A percentile compares a stretch with the other conserved stretches of the same genome.
Evolutionary conservation across 2,797 vertebrate genomes (phyloP).

Genomic region (Huso huso): DNA sequence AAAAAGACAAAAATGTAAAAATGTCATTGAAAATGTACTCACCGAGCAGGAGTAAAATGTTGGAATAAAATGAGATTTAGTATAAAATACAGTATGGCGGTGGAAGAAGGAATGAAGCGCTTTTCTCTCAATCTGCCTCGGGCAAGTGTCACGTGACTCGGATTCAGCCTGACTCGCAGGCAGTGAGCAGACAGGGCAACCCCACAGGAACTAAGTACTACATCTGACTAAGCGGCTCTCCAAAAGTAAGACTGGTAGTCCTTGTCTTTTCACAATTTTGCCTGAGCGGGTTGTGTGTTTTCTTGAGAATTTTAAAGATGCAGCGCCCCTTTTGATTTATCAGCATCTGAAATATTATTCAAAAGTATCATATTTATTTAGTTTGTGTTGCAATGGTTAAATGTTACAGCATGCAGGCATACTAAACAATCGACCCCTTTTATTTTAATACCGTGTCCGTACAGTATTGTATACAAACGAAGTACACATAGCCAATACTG

Average conservation of each 20-base stretch:
- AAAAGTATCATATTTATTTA: too few relatives aligned
- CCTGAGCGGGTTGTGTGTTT: slow-evolving; percentile 45
- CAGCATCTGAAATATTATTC: slow-evolving; percentile 31
- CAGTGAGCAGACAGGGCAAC: slow-evolving; percentile 56
- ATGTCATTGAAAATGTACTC: slow-evolving; percentile 93
- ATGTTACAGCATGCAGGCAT: too few relatives aligned
- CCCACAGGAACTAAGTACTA: slow-evolving; percentile 54
- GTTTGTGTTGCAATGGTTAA: too few relatives aligned
- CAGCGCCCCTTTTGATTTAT: slow-evolving; percentile 42
- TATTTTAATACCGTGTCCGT: too few relatives aligned
- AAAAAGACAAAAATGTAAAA: slow-evolving; percentile 62
- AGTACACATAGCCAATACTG: too few relatives aligned
- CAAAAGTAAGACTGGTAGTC: slow-evolving; percentile 51
- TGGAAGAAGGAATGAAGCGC: slow-evolving; percentile 79
- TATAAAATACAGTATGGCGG: slow-evolving; percentile 94
- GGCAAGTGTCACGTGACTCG: slow-evolving; percentile 86
- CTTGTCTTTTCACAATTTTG: slow-evolving; percentile 48
- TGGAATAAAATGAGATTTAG: slow-evolving; percentile 96
- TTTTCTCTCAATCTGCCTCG: slow-evolving; percentile 83
- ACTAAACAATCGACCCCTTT: too few relatives aligned
- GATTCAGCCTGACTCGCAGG: slow-evolving; percentile 74
- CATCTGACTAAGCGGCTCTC: slow-evolving; percentile 39
- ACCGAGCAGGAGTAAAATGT: slow-evolving; percentile 98
- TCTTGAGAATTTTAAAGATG: slow-evolving; percentile 45
- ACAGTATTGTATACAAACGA: too few relatives aligned